phyloP scores from a whole-genome alignment of 2,888 invertebrate species.

The Trichopria drosophilae region DNA sequence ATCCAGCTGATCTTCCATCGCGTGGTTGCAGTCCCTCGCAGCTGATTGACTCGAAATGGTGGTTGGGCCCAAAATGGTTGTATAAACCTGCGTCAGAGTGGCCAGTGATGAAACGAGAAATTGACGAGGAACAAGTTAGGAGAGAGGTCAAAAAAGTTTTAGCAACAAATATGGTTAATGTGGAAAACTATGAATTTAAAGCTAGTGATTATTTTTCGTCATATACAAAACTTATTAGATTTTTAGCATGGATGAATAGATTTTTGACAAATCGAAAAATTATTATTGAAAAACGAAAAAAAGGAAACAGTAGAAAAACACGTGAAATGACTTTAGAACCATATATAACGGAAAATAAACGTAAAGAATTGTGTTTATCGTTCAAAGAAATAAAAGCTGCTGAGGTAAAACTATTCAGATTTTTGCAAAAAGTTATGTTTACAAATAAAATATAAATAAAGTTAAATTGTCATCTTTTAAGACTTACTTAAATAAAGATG shows the following conservation, averaged over 20 bases:
- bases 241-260: slow-evolving; percentile 10
- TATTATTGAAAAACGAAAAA: background rate
- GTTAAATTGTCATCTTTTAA: no score
- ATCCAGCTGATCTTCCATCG: slow-evolving; percentile 47
- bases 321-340: no score
- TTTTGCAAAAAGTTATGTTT: slow-evolving; percentile 6
- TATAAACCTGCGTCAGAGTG: slow-evolving; percentile 4
- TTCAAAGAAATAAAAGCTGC: slow-evolving; percentile 1
- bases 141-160: slow-evolving; percentile 9
- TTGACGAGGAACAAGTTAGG: slow-evolving; percentile 11
- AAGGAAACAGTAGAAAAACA: no score
- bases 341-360: slow-evolving; percentile 2
- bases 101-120: slow-evolving; percentile 6
- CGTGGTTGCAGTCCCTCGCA: slow-evolving; percentile 1
- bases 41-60: slow-evolving; percentile 8
- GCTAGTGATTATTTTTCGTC: background rate
- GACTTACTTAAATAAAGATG: slow-evolving; percentile 1
- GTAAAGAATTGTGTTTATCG: background rate
- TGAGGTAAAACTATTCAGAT: slow-evolving; percentile 7
- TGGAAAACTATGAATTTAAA: background rate
- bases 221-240: slow-evolving; percentile 4
- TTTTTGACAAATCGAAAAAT: background rate
- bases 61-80: slow-evolving; percentile 43
- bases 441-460: slow-evolving; percentile 6
- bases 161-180: slow-evolving; percentile 3